phyloP scores from a whole-genome alignment of 2,797 vertebrate genomes.

The Pseudopleuronectes americanus region DNA sequence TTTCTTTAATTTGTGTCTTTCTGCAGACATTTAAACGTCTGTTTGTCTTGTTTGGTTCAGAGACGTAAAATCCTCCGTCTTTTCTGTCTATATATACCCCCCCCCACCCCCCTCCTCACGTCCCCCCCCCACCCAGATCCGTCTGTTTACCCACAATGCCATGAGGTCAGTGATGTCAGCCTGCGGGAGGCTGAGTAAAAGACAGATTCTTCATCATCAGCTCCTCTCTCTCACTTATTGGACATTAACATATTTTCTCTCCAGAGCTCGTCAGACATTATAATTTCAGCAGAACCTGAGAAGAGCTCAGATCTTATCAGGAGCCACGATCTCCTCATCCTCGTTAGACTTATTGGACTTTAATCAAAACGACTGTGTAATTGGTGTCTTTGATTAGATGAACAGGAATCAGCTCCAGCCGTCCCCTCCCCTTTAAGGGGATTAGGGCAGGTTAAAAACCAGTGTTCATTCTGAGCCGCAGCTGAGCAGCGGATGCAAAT shows the following conservation, averaged over 20 bases:
- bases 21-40: background rate
- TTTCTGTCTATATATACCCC: background rate
- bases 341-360: constrained; percentile 74
- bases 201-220: constrained; percentile 85
- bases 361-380: constrained; percentile 80
- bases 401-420: constrained; percentile 75
- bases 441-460: constrained; percentile 69
- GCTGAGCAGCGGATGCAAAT: constrained; percentile 65
- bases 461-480: constrained; percentile 30
- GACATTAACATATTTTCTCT: constrained; percentile 51
- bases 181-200: constrained; percentile 87
- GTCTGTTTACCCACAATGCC: constrained; percentile 90
- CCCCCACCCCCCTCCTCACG: constrained; percentile 43
- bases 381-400: constrained; percentile 82
- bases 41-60: background rate
- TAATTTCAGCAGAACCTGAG: constrained; percentile 9
- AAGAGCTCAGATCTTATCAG: constrained; percentile 6
- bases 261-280: constrained; percentile 45
- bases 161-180: constrained; percentile 88
- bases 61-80: constrained; percentile 69
- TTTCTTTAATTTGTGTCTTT: no score
- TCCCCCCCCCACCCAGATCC: constrained; percentile 51
- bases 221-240: constrained; percentile 40
- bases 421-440: constrained; percentile 71
- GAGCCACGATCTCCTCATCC: constrained; percentile 57